These are phyloP conservation scores for Etheostoma perlongum DNA, from an alignment of 2,797 vertebrate species.

Conservation along the genomic window DNA sequence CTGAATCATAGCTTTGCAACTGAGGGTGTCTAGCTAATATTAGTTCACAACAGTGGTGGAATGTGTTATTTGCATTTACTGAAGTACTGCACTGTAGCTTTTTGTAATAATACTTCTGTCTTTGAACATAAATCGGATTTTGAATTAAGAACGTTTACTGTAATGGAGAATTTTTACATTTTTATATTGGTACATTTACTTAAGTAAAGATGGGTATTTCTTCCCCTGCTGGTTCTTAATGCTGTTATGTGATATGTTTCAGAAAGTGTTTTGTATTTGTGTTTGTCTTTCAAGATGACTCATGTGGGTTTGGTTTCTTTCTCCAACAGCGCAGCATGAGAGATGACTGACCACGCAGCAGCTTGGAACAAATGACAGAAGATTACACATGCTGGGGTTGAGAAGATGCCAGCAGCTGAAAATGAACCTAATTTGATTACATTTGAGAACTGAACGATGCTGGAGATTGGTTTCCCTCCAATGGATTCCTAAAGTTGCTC, in stretches of 20 bases:
- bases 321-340: slow-evolving; percentile 61
- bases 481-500: slow-evolving; percentile 49
- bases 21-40: not conserved
- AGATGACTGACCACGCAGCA: slow-evolving; percentile 60
- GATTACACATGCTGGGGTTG: slow-evolving; percentile 23
- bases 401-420: slow-evolving; percentile 47
- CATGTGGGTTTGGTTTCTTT: slow-evolving; percentile 65
- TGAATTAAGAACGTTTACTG: no score
- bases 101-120: not conserved
- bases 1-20: slow-evolving; percentile 34
- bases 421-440: slow-evolving; percentile 19
- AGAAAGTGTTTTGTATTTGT: slow-evolving; percentile 31
- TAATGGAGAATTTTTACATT: no score
- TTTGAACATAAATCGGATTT: no score
- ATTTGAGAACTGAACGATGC: slow-evolving; percentile 41
- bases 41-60: not conserved
- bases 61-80: slow-evolving; percentile 8
- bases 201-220: not conserved
- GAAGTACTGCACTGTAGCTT: not conserved
- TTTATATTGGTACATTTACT: not conserved
- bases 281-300: slow-evolving; percentile 51
- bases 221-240: not conserved
- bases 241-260: slow-evolving; percentile 14
- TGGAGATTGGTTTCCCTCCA: slow-evolving; percentile 18
- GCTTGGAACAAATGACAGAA: slow-evolving; percentile 60